Evolutionary conservation across 2,113 vertebrate species (phyloP), one percentile per base, ranked within the genome.

Genomic region (Pagrus major): DNA sequence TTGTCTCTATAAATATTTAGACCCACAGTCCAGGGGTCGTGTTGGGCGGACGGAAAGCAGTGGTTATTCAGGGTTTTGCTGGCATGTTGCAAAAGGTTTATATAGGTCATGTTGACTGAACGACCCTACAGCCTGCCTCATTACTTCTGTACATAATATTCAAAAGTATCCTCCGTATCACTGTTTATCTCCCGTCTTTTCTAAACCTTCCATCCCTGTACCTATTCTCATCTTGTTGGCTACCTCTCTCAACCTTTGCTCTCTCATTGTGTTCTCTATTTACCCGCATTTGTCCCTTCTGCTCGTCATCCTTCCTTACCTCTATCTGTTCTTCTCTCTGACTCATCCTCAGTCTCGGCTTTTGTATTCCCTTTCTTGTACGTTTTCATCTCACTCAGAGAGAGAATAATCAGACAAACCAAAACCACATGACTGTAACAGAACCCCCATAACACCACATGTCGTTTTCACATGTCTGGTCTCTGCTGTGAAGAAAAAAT

Each of bases 1-100:
- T 66, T 31, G 59, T 65, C 75, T 80, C 68, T 51, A 83, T 89
- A 86, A 89, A 91, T 90, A 89, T 93, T 89, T 76, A 91, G 70
- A 69, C 14, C 58, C 59, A 42, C 64, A n/a, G 83, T 71, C 51
- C 73, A n/a, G 21, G 67, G 88, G 77, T 86, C 67, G 29, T 35
- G 80, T 41, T 72, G 77, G 69, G 83, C 52, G 9, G 67, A 27
- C 64, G 69, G 55, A 54, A 85, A 70, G 76, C 84, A 49, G 69
- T 56, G 68, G 56, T 80, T 88, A 60, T 75, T 82, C 80, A 75
- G 68, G 23, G 75, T 83, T 86, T 78, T 58, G 64, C 61, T 64
- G 41, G 29, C 7, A 1, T 81, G 46, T 71, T 83, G 78, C 51
- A 74, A 80, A 83, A 76, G 83, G 71, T 63, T 81, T 66, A 70